phyloP scores from a whole-genome alignment of 2,797 vertebrate species.

The Crypturellus tataupa region DNA sequence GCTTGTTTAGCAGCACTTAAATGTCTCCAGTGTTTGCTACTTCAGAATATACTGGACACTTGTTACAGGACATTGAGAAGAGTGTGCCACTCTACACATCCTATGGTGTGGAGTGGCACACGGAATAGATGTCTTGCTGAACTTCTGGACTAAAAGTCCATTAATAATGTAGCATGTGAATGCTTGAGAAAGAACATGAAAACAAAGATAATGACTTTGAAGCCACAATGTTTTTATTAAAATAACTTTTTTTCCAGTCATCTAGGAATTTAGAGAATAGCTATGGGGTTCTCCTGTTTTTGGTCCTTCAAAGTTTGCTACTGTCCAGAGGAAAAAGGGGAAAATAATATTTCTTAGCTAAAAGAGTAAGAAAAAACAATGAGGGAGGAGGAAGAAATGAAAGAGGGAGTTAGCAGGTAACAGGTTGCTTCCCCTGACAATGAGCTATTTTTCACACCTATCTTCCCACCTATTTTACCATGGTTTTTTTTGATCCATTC shows the following conservation, averaged over 20 bases:
- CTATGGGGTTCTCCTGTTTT: background rate
- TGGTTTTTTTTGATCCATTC: background rate
- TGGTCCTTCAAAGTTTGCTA: background rate
- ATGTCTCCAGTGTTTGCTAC: background rate
- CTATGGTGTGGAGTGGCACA: background rate
- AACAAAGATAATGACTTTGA: background rate
- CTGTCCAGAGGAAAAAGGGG: background rate
- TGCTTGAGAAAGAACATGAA: background rate
- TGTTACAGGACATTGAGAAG: background rate
- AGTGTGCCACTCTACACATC: too few species aligned
- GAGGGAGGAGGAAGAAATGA: background rate
- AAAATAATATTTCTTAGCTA: background rate
- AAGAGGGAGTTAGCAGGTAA: background rate
- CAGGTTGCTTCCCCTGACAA: background rate
- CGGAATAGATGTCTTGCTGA: background rate
- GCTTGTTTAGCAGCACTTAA: background rate
- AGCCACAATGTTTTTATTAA: background rate
- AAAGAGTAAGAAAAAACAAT: background rate
- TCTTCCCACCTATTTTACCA: rapidly evolving
- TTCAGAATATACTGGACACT: background rate
- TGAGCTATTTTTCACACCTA: background rate
- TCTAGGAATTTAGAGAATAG: background rate
- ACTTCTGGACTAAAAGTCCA: background rate
- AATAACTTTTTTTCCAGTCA: background rate
- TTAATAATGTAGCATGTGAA: background rate